These are phyloP conservation scores for Syngnathus scovelli DNA, from an alignment of 2,113 vertebrate genomes.

Conservation along the genomic window DNA sequence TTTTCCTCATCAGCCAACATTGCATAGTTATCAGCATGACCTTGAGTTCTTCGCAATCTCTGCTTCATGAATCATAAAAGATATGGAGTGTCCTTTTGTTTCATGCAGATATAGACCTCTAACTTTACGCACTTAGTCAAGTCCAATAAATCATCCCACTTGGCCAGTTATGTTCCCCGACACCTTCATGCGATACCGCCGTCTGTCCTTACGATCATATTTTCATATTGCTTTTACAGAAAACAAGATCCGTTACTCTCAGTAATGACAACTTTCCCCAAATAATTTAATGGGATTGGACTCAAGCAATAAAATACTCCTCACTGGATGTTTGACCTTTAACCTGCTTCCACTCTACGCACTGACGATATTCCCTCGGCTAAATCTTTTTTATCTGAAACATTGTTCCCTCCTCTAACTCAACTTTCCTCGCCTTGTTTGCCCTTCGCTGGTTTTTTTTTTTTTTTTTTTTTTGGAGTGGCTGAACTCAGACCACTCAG, in stretches of 20 bases:
- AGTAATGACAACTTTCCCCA: neutral
- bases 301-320: slow-evolving; percentile 3
- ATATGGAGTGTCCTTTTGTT: slow-evolving; percentile 45
- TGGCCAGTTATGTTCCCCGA: slow-evolving; percentile 29
- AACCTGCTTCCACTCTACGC: slow-evolving; percentile 24
- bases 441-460: slow-evolving; percentile 28
- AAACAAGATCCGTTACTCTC: neutral
- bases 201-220: slow-evolving; percentile 20
- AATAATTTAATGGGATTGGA: neutral
- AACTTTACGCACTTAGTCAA: slow-evolving; percentile 43
- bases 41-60: slow-evolving; percentile 44
- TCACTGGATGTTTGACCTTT: slow-evolving; percentile 18
- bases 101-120: slow-evolving; percentile 54
- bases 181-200: slow-evolving; percentile 38
- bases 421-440: slow-evolving; percentile 27
- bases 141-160: slow-evolving; percentile 53
- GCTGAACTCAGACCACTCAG: slow-evolving; percentile 40
- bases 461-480: slow-evolving; percentile 9
- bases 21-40: slow-evolving; percentile 45
- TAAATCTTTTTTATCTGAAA: slow-evolving; percentile 27
- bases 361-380: slow-evolving; percentile 13
- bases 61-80: slow-evolving; percentile 52
- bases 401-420: slow-evolving; percentile 20
- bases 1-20: slow-evolving; percentile 27
- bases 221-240: slow-evolving; percentile 9